Conservation (phyloP, 2,888 invertebrate genomes). For the Cancer borealis region DNA sequence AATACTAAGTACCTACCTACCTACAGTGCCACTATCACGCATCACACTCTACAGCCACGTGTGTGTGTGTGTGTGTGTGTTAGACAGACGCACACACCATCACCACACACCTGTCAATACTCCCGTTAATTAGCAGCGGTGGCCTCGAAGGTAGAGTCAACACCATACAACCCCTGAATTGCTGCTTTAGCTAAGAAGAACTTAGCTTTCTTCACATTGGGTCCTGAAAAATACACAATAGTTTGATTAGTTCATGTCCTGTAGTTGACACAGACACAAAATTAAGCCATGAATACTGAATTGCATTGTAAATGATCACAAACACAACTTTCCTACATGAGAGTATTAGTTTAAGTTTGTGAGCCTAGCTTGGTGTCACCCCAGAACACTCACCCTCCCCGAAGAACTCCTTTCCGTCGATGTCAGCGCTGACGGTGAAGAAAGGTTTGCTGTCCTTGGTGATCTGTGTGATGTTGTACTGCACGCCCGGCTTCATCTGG, state of each 20-base stretch:
- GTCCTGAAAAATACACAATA: conserved; percentile 63
- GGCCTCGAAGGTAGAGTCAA: conserved; percentile 64
- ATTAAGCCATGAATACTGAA: no score
- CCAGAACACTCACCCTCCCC: conserved; percentile 59
- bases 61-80: not conserved
- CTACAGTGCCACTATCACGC: not conserved
- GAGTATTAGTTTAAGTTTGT: no score
- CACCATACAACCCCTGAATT: conserved; percentile 61
- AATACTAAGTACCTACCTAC: not conserved
- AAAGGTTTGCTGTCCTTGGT: conserved; percentile 63
- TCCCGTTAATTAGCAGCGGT: conserved; percentile 43
- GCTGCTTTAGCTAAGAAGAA: conserved; percentile 71
- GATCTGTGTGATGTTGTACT: conserved; percentile 62
- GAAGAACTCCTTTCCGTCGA: conserved; percentile 68
- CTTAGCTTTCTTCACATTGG: conserved; percentile 75
- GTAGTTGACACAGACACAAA: no score
- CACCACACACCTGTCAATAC: not conserved
- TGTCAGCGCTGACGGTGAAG: conserved; percentile 66
- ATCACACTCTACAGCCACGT: not conserved
- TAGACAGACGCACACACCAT: not conserved
- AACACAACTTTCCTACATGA: no score
- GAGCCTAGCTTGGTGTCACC: no score
- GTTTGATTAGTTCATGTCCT: not conserved
- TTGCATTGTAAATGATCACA: no score
- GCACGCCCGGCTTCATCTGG: conserved; percentile 74